Conservation (phyloP, 2,888 invertebrate genomes). For the Micropterix aruncella region DNA sequence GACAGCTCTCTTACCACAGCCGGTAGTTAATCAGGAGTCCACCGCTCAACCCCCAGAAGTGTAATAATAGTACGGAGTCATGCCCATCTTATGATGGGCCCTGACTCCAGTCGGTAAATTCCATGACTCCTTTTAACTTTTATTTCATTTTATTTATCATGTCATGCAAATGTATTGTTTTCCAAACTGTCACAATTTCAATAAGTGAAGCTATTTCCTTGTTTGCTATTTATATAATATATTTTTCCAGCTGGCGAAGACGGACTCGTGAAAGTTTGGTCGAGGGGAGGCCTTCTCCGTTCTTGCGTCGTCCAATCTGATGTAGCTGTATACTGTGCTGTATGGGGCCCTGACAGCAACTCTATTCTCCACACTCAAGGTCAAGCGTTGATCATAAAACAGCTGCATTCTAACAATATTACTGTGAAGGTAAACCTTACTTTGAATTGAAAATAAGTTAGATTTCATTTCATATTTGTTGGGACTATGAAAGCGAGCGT, state of each 20-base stretch:
- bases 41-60: too few species aligned
- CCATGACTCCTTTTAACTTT: too few species aligned
- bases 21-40: too few species aligned
- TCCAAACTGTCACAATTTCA: slow-evolving; percentile 2
- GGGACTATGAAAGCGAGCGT: too few species aligned
- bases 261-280: slow-evolving; percentile 94
- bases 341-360: slow-evolving; percentile 66
- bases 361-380: slow-evolving; percentile 57
- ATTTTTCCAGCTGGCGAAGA: slow-evolving; percentile 76
- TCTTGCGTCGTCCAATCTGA: slow-evolving; percentile 75
- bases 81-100: too few species aligned
- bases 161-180: slow-evolving; percentile 2
- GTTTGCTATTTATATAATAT: not conserved
- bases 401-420: slow-evolving; percentile 60
- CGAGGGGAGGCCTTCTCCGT: slow-evolving; percentile 84
- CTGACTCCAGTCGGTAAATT: too few species aligned
- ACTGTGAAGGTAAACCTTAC: slow-evolving; percentile 42
- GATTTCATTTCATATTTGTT: too few species aligned
- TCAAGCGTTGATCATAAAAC: slow-evolving; percentile 50
- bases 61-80: too few species aligned
- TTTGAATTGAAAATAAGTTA: too few species aligned
- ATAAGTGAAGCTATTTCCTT: not conserved
- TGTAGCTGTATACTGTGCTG: slow-evolving; percentile 67
- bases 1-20: too few species aligned
- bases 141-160: not conserved